Percentiles rank a stretch among this genome's conserved stretches.
Conservation (phyloP, 2,888 invertebrate genomes). For the Corythucha ciliata region DNA sequence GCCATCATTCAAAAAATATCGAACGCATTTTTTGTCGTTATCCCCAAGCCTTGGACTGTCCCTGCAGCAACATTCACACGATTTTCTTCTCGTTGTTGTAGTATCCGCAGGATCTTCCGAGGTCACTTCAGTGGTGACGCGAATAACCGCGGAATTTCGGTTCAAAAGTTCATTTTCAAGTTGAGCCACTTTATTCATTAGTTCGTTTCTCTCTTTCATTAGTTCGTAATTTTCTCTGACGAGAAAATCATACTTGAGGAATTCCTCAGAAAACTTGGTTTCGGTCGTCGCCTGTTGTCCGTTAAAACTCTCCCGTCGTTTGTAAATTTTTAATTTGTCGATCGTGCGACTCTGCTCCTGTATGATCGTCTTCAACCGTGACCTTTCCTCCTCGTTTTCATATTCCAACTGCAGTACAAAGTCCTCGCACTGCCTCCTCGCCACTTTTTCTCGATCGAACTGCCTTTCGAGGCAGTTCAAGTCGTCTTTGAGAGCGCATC, state of each 20-base stretch:
- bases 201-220: slow-evolving; percentile 16
- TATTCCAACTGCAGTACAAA: slow-evolving; percentile 25
- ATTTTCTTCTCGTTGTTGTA: too few relatives aligned
- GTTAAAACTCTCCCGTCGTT: slow-evolving; percentile 13
- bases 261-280: slow-evolving; percentile 13
- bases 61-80: too few relatives aligned
- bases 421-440: slow-evolving; percentile 21
- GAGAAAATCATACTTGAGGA: slow-evolving; percentile 17
- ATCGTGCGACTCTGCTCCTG: slow-evolving; percentile 20
- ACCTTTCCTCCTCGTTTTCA: slow-evolving; percentile 27
- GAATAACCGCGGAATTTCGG: too few relatives aligned
- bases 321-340: slow-evolving; percentile 11
- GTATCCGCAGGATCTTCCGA: too few relatives aligned
- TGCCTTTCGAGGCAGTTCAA: slow-evolving; percentile 26
- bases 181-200: slow-evolving; percentile 15
- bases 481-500: slow-evolving; percentile 19
- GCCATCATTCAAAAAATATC: too few relatives aligned
- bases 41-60: too few relatives aligned
- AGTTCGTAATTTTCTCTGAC: slow-evolving; percentile 21
- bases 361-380: slow-evolving; percentile 19
- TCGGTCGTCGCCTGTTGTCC: slow-evolving; percentile 15
- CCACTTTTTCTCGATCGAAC: slow-evolving; percentile 26
- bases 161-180: slow-evolving; percentile 22
- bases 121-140: too few relatives aligned
- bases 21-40: too few relatives aligned